These are phyloP conservation scores for Lycocorax pyrrhopterus DNA, from an alignment of 2,113 vertebrate species.

Conservation along the genomic window DNA sequence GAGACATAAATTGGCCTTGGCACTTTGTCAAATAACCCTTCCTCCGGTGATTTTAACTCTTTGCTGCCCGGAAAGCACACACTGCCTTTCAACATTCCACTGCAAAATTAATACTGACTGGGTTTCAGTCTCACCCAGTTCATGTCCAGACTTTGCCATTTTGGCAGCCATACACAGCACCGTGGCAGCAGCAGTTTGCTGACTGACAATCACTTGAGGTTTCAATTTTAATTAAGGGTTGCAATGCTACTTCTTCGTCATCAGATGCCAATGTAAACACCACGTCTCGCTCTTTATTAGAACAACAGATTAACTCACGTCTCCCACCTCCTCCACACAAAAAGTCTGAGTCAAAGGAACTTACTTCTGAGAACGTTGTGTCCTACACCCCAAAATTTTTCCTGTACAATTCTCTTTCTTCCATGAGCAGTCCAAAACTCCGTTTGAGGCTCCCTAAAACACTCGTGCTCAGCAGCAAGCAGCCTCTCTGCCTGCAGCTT, in stretches of 20 bases:
- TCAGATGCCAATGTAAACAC: accelerated
- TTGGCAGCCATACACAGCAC: neutral
- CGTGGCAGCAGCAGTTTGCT: neutral
- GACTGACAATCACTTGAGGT: neutral
- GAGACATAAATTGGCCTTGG: neutral
- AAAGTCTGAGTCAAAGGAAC: neutral
- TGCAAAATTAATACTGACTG: neutral
- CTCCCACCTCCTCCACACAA: neutral
- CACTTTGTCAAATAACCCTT: neutral
- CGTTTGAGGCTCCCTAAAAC: neutral
- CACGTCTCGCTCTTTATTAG: accelerated
- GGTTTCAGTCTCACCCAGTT: too few relatives aligned
- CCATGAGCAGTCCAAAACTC: accelerated
- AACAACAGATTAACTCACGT: accelerated
- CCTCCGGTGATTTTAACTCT: neutral
- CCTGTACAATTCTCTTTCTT: neutral
- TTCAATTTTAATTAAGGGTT: neutral
- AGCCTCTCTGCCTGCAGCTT: neutral
- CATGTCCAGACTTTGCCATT: neutral
- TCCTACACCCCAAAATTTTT: neutral
- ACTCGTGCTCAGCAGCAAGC: neutral
- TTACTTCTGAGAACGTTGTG: neutral
- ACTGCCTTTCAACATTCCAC: accelerated
- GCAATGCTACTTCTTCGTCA: neutral
- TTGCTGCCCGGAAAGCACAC: neutral